Percentiles rank a stretch among this genome's conserved stretches.
Evolutionary conservation across 2,113 vertebrate species (phyloP).

Genomic region (Orthonyx spaldingii): DNA sequence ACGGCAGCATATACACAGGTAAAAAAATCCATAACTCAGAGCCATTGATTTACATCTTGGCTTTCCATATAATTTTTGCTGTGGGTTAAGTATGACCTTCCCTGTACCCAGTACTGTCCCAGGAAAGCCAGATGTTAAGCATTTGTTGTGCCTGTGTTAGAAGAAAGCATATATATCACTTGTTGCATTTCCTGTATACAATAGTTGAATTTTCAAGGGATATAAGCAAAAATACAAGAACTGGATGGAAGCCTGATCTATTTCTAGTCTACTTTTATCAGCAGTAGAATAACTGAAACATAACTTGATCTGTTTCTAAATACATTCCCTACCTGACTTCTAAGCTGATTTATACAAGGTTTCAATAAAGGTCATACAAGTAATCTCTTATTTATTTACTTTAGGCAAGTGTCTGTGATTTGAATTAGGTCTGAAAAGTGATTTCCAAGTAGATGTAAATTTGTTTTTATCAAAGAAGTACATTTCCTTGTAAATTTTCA

Average conservation of each 20-base stretch:
- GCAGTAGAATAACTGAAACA: neutral
- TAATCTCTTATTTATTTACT: neutral
- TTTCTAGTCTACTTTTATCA: neutral
- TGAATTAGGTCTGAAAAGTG: neutral
- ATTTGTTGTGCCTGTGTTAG: neutral
- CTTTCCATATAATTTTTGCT: neutral
- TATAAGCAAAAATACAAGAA: neutral
- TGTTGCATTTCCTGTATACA: neutral
- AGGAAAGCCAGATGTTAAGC: neutral
- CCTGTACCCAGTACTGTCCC: neutral
- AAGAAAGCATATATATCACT: neutral
- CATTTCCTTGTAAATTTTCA: neutral
- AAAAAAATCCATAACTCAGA: neutral
- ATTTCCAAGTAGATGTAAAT: neutral
- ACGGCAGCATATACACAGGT: neutral
- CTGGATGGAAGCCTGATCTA: neutral
- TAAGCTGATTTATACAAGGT: neutral
- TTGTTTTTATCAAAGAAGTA: neutral
- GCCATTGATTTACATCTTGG: neutral
- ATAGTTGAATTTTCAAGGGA: neutral
- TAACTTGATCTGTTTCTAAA: neutral
- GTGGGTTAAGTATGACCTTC: neutral
- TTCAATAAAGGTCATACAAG: neutral
- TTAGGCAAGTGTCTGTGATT: neutral
- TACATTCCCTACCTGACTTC: neutral